Conservation (phyloP, 2,113 vertebrate genomes). For the Oncorhynchus keta region DNA sequence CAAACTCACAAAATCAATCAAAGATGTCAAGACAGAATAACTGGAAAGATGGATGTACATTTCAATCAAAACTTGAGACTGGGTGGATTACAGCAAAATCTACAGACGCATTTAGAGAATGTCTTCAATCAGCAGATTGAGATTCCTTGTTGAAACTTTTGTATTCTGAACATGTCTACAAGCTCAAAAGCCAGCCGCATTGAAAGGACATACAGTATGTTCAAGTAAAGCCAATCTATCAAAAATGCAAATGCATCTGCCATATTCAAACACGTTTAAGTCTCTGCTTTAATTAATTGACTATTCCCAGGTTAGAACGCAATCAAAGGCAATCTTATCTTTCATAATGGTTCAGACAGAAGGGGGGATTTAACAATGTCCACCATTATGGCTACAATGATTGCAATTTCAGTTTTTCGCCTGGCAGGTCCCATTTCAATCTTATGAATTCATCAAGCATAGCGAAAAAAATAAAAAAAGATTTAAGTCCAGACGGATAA, state of each 20-base stretch:
- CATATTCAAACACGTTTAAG: conserved; percentile 6
- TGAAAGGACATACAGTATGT: conserved; percentile 16
- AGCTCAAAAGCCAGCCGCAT: conserved; percentile 3
- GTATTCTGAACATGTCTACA: conserved; percentile 1
- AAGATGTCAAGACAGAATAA: background rate
- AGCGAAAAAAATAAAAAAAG: background rate
- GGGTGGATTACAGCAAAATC: background rate
- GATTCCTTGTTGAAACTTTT: background rate
- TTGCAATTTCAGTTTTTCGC: conserved; percentile 24
- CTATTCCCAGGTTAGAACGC: conserved; percentile 13
- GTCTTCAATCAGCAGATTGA: background rate
- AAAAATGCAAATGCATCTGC: conserved; percentile 13
- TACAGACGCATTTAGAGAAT: background rate
- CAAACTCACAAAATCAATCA: background rate
- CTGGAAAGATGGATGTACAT: conserved; percentile 25
- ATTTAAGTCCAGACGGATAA: background rate
- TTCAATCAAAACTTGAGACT: background rate
- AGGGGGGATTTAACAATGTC: conserved; percentile 22
- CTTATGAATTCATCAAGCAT: background rate
- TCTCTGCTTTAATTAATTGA: background rate
- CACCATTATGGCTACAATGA: conserved; percentile 30
- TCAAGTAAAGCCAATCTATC: conserved; percentile 22
- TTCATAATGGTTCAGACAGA: conserved; percentile 30
- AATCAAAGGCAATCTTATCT: conserved; percentile 28
- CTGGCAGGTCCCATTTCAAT: conserved; percentile 26